Percentiles rank a stretch among this genome's conserved stretches.
These are phyloP conservation scores for Lichenostomus cassidix DNA, from an alignment of 2,113 vertebrate genomes.

Conservation along the genomic window DNA sequence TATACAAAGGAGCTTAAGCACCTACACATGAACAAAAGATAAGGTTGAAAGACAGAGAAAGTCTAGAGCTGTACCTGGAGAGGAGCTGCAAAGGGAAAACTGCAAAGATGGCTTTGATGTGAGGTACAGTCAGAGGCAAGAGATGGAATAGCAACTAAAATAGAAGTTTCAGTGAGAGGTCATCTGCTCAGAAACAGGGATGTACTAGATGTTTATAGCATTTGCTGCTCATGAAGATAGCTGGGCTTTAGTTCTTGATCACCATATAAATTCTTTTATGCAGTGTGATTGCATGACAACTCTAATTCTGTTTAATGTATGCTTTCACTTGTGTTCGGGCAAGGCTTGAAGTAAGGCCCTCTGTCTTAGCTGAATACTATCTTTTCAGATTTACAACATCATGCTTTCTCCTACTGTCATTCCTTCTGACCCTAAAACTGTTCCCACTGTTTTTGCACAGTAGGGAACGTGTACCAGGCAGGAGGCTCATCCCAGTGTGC, in stretches of 20 bases:
- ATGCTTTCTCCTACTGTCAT: neutral
- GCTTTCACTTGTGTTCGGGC: neutral
- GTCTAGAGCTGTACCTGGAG: neutral
- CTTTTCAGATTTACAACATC: neutral
- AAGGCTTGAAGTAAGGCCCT: neutral
- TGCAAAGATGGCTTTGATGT: neutral
- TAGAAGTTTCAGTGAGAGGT: neutral
- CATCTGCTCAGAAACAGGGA: neutral
- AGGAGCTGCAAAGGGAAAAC: neutral
- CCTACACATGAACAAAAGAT: neutral
- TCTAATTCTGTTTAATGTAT: neutral
- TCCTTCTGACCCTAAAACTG: neutral
- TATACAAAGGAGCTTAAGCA: neutral
- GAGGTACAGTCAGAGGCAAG: neutral
- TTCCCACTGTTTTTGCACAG: neutral
- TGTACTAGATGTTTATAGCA: neutral
- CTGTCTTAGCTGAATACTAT: neutral
- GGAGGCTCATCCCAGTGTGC: neutral
- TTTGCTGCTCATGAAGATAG: neutral
- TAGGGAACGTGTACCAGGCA: neutral
- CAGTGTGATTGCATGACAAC: neutral
- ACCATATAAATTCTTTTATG: fast-evolving
- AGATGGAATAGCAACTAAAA: neutral
- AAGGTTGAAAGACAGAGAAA: neutral
- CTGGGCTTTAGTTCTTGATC: neutral